Evolutionary conservation across 1,140 invertebrate species (phyloP).

Genomic region (Pseudomyrmex sp.): DNA sequence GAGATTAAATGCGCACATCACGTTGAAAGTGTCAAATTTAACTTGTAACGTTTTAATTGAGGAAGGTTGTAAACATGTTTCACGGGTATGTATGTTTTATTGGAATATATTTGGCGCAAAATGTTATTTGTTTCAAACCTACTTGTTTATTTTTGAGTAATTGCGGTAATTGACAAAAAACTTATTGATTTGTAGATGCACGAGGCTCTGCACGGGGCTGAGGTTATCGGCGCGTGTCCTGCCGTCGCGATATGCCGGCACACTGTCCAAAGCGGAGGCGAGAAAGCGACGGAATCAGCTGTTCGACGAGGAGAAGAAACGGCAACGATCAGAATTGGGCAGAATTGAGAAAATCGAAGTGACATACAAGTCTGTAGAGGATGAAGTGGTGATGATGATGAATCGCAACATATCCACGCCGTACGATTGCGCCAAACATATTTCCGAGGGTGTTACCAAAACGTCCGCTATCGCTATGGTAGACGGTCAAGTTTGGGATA

Average conservation of each 20-base stretch:
- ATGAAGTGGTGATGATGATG: conserved; percentile 93
- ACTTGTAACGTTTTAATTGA: no score
- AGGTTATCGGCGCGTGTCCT: conserved; percentile 54
- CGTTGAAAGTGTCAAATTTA: no score
- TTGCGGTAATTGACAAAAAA: not conserved
- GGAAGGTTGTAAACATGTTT: conserved; percentile 45
- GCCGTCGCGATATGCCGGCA: conserved; percentile 56
- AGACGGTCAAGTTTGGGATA: conserved; percentile 94
- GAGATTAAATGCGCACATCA: no score
- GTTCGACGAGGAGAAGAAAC: conserved; percentile 92
- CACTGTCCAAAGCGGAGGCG: conserved; percentile 79
- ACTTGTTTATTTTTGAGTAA: not conserved
- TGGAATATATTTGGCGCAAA: no score
- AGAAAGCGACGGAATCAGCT: conserved; percentile 88
- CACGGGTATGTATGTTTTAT: conserved; percentile 41
- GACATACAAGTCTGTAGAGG: conserved; percentile 90
- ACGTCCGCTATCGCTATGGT: conserved; percentile 92
- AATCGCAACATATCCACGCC: conserved; percentile 97
- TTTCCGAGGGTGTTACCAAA: conserved; percentile 90
- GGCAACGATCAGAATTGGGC: conserved; percentile 87
- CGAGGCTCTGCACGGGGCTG: conserved; percentile 22
- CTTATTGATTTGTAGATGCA: conserved; percentile 39
- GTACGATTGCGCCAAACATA: conserved; percentile 96
- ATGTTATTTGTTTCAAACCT: no score
- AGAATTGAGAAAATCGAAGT: conserved; percentile 97